These are phyloP conservation scores for Coenonympha glycerion DNA, from an alignment of 2,888 invertebrate genomes.

Conservation along the genomic window DNA sequence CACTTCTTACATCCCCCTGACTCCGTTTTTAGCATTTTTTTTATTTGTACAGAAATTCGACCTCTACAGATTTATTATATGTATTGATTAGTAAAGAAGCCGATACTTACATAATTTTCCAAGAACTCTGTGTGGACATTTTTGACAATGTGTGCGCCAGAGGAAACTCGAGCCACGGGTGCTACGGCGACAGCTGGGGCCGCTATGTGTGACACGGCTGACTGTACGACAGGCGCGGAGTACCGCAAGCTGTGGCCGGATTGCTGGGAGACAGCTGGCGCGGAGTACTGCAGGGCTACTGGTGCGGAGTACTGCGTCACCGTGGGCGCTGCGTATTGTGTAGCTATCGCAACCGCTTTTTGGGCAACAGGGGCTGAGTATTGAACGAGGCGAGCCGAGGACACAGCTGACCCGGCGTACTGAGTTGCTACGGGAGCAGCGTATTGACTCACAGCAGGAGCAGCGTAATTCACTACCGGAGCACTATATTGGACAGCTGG, in stretches of 20 bases:
- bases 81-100: background rate
- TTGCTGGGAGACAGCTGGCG: slow-evolving; percentile 29
- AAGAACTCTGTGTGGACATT: slow-evolving; percentile 77
- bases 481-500: slow-evolving; percentile 35
- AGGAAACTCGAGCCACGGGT: slow-evolving; percentile 29
- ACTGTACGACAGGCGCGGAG: slow-evolving; percentile 25
- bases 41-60: too few species aligned
- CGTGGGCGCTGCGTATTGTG: slow-evolving; percentile 38
- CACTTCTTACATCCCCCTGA: too few species aligned
- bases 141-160: slow-evolving; percentile 51
- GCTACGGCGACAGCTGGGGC: slow-evolving; percentile 34
- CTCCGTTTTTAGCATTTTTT: too few species aligned
- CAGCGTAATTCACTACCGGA: slow-evolving; percentile 34
- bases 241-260: slow-evolving; percentile 19
- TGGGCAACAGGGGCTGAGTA: slow-evolving; percentile 20
- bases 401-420: slow-evolving; percentile 29
- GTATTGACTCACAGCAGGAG: slow-evolving; percentile 25
- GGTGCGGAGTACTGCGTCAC: slow-evolving; percentile 32
- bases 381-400: background rate
- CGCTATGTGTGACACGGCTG: slow-evolving; percentile 22
- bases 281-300: slow-evolving; percentile 31
- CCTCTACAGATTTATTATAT: too few species aligned
- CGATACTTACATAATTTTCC: slow-evolving; percentile 78
- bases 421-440: slow-evolving; percentile 32
- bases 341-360: slow-evolving; percentile 13